These are phyloP conservation scores for Aleiodes testaceus DNA, from an alignment of 2,888 invertebrate genomes.

Conservation along the genomic window DNA sequence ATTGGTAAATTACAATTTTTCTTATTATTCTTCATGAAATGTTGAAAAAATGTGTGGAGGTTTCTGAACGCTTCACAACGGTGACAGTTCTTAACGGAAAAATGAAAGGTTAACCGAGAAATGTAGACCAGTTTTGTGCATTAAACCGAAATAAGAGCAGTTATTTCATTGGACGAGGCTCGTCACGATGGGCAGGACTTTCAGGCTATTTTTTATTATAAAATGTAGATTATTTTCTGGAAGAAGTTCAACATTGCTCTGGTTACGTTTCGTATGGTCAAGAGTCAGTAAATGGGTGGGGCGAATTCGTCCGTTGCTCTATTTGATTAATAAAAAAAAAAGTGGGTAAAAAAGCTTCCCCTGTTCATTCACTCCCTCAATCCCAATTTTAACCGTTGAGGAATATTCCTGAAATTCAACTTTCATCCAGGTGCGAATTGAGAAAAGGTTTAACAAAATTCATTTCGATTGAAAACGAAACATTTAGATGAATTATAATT, in stretches of 20 bases:
- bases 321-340: slow-evolving; percentile 55
- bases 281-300: slow-evolving; percentile 40
- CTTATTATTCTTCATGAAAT: too few species aligned
- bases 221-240: slow-evolving; percentile 5
- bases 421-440: slow-evolving; percentile 17
- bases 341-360: neutral
- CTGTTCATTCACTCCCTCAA: slow-evolving; percentile 3
- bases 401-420: slow-evolving; percentile 28
- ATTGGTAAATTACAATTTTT: neutral
- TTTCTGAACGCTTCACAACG: neutral
- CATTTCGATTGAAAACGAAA: neutral
- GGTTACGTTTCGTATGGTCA: slow-evolving; percentile 38
- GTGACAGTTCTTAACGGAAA: slow-evolving; percentile 28
- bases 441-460: neutral
- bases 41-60: neutral
- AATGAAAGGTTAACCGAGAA: neutral
- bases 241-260: slow-evolving; percentile 27
- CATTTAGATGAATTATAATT: neutral
- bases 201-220: slow-evolving; percentile 18
- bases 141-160: slow-evolving; percentile 35
- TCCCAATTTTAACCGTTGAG: slow-evolving; percentile 1
- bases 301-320: slow-evolving; percentile 58
- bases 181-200: slow-evolving; percentile 31
- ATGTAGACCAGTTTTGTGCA: slow-evolving; percentile 32
- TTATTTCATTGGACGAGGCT: slow-evolving; percentile 28